Conservation (phyloP, 2,888 invertebrate genomes). For the Anaspis maculata region DNA sequence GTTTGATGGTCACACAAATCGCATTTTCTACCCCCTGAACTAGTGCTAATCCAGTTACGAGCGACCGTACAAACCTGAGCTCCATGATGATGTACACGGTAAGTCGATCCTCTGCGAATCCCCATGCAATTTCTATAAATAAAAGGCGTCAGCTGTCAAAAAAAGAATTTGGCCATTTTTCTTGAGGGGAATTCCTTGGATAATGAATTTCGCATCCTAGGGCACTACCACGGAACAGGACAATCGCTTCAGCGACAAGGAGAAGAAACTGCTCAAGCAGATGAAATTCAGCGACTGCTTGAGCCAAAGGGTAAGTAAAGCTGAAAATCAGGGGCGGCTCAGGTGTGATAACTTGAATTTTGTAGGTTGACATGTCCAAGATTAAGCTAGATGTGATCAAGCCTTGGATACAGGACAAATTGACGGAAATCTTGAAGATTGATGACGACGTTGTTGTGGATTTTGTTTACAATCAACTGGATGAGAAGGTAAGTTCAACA, state of each 20-base stretch:
- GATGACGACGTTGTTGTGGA: conserved; percentile 99
- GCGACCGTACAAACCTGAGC: no score
- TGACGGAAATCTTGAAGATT: conserved; percentile 92
- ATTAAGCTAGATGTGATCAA: conserved; percentile 96
- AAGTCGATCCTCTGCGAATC: conserved; percentile 17
- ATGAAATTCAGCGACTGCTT: conserved; percentile 97
- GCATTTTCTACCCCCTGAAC: no score
- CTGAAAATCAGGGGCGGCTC: no score
- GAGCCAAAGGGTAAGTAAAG: conserved; percentile 68
- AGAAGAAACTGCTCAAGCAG: conserved; percentile 96
- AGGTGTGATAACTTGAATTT: no score
- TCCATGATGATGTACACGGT: conserved; percentile 38
- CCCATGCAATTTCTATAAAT: conserved; percentile 9
- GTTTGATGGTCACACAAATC: no score
- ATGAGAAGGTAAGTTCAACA: conserved; percentile 69
- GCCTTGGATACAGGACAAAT: conserved; percentile 97
- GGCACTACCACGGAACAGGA: conserved; percentile 99
- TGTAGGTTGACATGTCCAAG: conserved; percentile 93
- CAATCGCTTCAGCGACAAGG: conserved; percentile 98
- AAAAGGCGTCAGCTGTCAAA: conserved; percentile 17
- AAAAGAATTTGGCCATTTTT: no score
- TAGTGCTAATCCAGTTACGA: no score
- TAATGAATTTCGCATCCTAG: no score
- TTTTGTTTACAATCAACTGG: conserved; percentile 97
- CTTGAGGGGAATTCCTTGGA: no score